Evolutionary conservation across 2,888 invertebrate species (phyloP).

Genomic region (Dynastes tityus): DNA sequence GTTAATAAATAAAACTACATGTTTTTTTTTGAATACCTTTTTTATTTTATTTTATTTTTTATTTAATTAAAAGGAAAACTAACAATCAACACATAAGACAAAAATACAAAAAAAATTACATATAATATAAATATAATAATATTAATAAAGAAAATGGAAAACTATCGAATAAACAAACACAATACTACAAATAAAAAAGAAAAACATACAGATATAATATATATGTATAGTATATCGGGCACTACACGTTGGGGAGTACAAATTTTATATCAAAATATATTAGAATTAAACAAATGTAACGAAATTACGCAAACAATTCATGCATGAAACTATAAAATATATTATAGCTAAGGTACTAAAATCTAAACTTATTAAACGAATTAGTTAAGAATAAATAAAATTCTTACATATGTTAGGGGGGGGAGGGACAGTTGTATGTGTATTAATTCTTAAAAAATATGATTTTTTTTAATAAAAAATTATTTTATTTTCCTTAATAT

Average conservation of each 20-base stretch:
- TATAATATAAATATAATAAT: slow-evolving; percentile 30
- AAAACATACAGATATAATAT: too few species aligned
- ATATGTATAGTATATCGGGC: neutral
- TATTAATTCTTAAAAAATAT: slow-evolving; percentile 60
- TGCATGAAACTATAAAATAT: slow-evolving; percentile 30
- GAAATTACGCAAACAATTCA: too few species aligned
- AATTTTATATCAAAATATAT: slow-evolving; percentile 5
- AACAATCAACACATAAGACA: slow-evolving; percentile 9
- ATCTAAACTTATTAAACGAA: neutral
- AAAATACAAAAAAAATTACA: slow-evolving; percentile 31
- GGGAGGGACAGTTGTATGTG: slow-evolving; percentile 66
- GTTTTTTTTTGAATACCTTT: neutral
- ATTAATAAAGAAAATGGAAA: neutral
- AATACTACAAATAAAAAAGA: slow-evolving; percentile 1
- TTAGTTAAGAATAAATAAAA: slow-evolving; percentile 48
- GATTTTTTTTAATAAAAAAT: slow-evolving; percentile 32
- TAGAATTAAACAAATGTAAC: too few species aligned
- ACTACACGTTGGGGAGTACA: slow-evolving; percentile 33
- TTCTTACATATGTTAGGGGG: too few species aligned
- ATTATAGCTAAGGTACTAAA: neutral
- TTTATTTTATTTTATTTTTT: neutral
- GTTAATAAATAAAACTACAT: too few species aligned
- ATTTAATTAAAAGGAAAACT: slow-evolving; percentile 15
- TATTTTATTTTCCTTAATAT: slow-evolving; percentile 38
- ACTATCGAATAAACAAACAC: slow-evolving; percentile 17